phyloP scores from a whole-genome alignment of 2,797 vertebrate genomes.

The Fistularia tabacaria region DNA sequence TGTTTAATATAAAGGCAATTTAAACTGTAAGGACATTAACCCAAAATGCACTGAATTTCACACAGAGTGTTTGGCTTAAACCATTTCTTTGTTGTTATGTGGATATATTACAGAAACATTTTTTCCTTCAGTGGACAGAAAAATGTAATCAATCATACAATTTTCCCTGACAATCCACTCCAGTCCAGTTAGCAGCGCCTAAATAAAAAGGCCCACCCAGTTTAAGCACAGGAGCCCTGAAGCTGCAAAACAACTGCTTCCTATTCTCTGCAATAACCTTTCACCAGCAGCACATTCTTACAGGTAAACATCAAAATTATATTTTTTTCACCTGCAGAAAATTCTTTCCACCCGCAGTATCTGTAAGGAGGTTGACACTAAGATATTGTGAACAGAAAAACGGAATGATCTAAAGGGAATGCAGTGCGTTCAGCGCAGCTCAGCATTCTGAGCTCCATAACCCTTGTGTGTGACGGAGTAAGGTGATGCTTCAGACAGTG shows the following conservation, averaged over 20 bases:
- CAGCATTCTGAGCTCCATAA: constrained; percentile 31
- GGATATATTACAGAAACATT: constrained; percentile 24
- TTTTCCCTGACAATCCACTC: constrained; percentile 35
- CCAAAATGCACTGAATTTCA: constrained; percentile 12
- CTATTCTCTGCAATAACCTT: constrained; percentile 22
- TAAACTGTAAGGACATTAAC: too few species aligned
- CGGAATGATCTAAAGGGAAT: constrained; percentile 21
- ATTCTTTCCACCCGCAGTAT: too few species aligned
- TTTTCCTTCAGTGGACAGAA: constrained; percentile 28
- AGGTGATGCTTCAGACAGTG: constrained; percentile 41
- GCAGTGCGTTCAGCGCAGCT: background rate
- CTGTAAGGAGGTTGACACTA: constrained; percentile 19
- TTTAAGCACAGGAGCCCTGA: constrained; percentile 25
- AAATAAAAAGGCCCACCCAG: constrained; percentile 38
- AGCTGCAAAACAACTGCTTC: constrained; percentile 43
- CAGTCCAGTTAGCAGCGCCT: constrained; percentile 35
- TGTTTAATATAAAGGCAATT: too few species aligned
- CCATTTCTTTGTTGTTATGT: constrained; percentile 44
- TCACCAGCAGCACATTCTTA: constrained; percentile 25
- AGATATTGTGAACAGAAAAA: constrained; percentile 30
- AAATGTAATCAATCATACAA: constrained; percentile 40
- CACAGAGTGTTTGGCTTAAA: constrained; percentile 34
- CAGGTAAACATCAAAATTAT: constrained; percentile 24
- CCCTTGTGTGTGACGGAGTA: constrained; percentile 44
- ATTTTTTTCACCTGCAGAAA: constrained; percentile 8